Conservation (phyloP, 2,113 vertebrate genomes). For the Boleophthalmus pectinirostris region DNA sequence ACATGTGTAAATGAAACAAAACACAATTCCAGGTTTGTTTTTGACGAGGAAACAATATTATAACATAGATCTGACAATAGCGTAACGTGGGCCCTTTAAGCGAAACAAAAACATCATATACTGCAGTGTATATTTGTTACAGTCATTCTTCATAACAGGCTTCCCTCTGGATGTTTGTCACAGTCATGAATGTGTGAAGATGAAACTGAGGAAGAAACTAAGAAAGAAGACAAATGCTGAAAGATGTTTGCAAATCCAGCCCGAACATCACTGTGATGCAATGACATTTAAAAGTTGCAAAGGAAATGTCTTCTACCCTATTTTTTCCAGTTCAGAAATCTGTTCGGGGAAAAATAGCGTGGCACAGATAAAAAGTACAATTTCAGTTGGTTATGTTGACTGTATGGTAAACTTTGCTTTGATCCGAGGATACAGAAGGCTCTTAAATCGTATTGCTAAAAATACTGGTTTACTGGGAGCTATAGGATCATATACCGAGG, state of each 20-base stretch:
- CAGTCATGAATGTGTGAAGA: neutral
- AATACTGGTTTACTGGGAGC: neutral
- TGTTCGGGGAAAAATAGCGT: neutral
- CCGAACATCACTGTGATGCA: neutral
- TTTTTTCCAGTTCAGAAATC: neutral
- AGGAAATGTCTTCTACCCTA: neutral
- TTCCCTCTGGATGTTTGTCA: neutral
- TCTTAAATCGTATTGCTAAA: neutral
- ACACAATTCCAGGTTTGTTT: no score
- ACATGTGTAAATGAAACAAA: no score
- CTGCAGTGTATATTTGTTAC: neutral
- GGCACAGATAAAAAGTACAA: neutral
- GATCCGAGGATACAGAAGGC: no score
- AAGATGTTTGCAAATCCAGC: neutral
- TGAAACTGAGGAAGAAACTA: neutral
- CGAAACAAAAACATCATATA: neutral
- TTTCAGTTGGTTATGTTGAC: neutral
- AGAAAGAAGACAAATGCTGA: neutral
- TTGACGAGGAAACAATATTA: no score
- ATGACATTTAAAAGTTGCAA: neutral
- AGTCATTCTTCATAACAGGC: neutral
- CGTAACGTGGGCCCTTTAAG: neutral
- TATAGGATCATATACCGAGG: neutral
- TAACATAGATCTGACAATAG: no score
- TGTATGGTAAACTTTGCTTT: neutral